A percentile compares a stretch with the other conserved stretches of the same genome.
phyloP scores from a whole-genome alignment of 2,888 invertebrate species.

The Ophion slaviceki region DNA sequence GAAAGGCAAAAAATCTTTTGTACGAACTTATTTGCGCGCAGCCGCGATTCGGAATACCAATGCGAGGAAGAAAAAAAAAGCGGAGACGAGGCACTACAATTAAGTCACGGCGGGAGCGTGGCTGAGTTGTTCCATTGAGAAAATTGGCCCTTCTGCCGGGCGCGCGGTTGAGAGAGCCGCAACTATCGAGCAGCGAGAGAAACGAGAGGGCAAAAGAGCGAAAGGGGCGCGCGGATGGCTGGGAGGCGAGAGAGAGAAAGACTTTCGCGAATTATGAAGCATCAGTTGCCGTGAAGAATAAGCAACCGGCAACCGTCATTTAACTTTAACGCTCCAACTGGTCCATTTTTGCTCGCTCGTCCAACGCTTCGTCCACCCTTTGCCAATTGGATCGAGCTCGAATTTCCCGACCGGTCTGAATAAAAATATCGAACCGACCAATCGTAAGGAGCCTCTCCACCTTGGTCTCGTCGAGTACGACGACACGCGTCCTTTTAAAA shows the following conservation, averaged over 20 bases:
- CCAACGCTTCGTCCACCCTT: slow-evolving; percentile 22
- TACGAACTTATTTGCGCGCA: too few species aligned
- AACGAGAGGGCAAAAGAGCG: slow-evolving; percentile 49
- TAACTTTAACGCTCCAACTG: slow-evolving; percentile 83
- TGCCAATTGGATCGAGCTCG: too few species aligned
- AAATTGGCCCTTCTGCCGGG: slow-evolving; percentile 66
- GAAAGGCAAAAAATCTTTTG: too few species aligned
- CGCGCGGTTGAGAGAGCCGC: slow-evolving; percentile 59
- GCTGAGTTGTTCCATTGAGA: slow-evolving; percentile 82
- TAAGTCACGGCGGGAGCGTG: slow-evolving; percentile 80
- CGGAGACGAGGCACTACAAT: slow-evolving; percentile 79
- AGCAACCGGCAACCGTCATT: slow-evolving; percentile 84
- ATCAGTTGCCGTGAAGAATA: slow-evolving; percentile 83
- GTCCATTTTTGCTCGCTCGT: slow-evolving; percentile 67
- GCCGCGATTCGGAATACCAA: neutral
- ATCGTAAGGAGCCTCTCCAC: too few species aligned
- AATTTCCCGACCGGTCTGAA: neutral
- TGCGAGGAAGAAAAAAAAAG: neutral
- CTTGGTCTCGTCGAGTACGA: too few species aligned
- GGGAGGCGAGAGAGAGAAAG: slow-evolving; percentile 58
- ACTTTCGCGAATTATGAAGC: slow-evolving; percentile 83
- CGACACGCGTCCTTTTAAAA: too few species aligned
- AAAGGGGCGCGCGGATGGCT: slow-evolving; percentile 5
- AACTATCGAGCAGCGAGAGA: slow-evolving; percentile 79
- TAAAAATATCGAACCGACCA: too few species aligned